phyloP scores from a whole-genome alignment of 2,113 vertebrate genomes.

The Ophiodon elongatus region DNA sequence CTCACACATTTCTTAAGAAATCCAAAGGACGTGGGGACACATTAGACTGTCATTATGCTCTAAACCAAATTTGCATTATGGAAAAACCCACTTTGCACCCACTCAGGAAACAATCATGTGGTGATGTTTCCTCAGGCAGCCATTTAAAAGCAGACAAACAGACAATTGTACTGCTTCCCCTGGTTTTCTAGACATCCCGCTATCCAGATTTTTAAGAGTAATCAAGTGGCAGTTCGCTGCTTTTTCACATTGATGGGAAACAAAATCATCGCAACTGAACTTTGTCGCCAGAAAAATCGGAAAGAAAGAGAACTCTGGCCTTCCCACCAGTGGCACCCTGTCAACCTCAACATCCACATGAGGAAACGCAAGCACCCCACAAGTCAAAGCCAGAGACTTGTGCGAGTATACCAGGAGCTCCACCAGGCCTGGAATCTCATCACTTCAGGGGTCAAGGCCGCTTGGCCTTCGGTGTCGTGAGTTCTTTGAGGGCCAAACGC shows the following conservation, averaged over 20 bases:
- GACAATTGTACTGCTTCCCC: neutral
- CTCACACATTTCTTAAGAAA: neutral
- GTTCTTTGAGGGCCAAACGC: neutral
- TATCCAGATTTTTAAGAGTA: slow-evolving; percentile 6
- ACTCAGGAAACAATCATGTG: neutral
- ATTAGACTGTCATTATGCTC: slow-evolving; percentile 2
- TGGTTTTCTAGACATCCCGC: slow-evolving; percentile 6
- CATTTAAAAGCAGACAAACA: slow-evolving; percentile 3
- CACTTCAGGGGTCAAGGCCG: neutral
- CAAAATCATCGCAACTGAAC: neutral
- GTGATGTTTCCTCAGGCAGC: neutral
- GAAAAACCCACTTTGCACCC: neutral
- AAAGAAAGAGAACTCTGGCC: neutral
- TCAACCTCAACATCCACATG: slow-evolving; percentile 17
- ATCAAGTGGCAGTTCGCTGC: slow-evolving; percentile 2
- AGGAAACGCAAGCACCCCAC: slow-evolving; percentile 4
- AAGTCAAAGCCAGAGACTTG: neutral
- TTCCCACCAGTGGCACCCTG: neutral
- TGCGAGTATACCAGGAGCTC: neutral
- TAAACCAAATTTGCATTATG: neutral
- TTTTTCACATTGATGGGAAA: neutral
- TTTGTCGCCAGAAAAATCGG: neutral
- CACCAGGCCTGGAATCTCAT: neutral
- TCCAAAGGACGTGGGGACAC: neutral
- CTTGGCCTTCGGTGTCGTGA: neutral